Base-by-base conservation (phyloP, 2,113 vertebrate species). In the Poecilia latipinna region DNA sequence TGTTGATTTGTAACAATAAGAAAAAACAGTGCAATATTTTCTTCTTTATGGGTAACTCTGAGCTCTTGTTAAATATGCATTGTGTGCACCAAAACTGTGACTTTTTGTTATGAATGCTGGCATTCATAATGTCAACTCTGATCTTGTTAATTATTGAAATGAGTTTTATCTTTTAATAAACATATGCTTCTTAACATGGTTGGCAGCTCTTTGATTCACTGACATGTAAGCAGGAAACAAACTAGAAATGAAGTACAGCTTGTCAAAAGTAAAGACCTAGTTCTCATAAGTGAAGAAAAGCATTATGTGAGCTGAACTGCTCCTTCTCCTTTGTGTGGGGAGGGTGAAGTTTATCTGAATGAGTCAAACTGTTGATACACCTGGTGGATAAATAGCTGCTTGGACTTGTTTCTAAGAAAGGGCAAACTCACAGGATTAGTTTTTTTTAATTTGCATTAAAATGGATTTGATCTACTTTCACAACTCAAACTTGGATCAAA, bases 31-130 rank as follows among this genome's bases (percentile, higher is more conserved):
- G 42, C 1, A 75, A 33, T 37, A 54, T 33, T 7, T 1, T 67
- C 37, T 60, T 0, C 37, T 84, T 11, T 77, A 13, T 72, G 31
- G 4, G 61, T 1, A 44, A 60, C 29, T 70, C 10, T 64, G 72
- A 85, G 77, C 75, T 83, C 79, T 83, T 39, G 32, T 37, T 57
- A 73, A 39, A 26, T 39, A 54, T 31, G 68, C 67, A 44, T 79
- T 57, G 22, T 54, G 67, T 61, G 4, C 74, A 80, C 51, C 78
- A 62, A 80, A 69, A 77, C 35, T 19, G 61, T 42, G 26, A 42
- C 67, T 78, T 83, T 5, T 69, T 73, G 17, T 68, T 78, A 61
- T 93, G 91, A 90, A 89, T 93, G 94, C 93, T 73, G 93, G 94
- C 92, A 68, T 93, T 91, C 89, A 82, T 83, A 62, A 57, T 22